These are phyloP conservation scores for Lanius ludovicianus DNA, from an alignment of 2,113 vertebrate genomes.

Conservation along the genomic window DNA sequence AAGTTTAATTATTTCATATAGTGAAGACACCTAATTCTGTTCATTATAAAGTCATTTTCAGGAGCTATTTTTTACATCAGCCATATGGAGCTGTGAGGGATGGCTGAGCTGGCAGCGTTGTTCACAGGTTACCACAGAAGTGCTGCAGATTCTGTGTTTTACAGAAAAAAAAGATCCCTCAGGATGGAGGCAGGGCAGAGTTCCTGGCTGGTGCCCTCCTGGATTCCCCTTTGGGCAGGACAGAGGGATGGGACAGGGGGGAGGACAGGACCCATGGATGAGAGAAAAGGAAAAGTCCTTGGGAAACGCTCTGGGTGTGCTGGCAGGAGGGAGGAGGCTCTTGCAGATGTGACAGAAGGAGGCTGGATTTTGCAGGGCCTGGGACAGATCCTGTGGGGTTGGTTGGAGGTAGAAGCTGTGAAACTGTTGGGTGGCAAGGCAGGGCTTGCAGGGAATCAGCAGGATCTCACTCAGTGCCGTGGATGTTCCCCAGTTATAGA, in stretches of 20 bases:
- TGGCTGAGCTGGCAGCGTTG: conserved; percentile 4
- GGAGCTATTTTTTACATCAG: neutral
- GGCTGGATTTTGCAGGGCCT: neutral
- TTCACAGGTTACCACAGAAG: neutral
- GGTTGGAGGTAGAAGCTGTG: neutral
- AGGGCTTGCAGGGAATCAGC: neutral
- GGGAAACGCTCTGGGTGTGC: neutral
- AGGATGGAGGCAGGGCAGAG: neutral
- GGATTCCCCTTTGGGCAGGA: neutral
- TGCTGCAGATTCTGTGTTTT: neutral
- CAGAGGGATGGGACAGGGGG: rapidly evolving
- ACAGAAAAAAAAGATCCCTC: neutral
- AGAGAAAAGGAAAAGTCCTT: neutral
- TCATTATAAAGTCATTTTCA: neutral
- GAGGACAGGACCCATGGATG: rapidly evolving
- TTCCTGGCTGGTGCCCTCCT: neutral
- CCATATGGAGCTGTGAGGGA: conserved; percentile 21
- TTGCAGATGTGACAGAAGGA: neutral
- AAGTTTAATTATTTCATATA: neutral
- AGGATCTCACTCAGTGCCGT: rapidly evolving
- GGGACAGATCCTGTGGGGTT: neutral
- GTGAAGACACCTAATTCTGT: neutral
- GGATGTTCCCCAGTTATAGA: neutral
- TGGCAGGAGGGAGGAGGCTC: neutral
- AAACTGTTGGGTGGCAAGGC: neutral